Conservation (phyloP, 2,797 vertebrate species). For the Sebastolobus altivelis region DNA sequence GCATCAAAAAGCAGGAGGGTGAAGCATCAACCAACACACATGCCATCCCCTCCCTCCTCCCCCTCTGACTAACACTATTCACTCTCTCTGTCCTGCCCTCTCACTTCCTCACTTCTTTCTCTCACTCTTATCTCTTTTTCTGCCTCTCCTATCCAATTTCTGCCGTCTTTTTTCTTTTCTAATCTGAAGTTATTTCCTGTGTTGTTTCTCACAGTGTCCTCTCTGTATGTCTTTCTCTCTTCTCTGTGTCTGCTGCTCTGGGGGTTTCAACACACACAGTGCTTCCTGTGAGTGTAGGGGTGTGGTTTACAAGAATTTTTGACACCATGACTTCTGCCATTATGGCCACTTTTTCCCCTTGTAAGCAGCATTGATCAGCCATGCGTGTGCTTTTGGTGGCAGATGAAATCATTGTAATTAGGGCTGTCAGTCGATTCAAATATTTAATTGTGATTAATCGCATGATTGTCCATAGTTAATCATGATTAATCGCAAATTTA, state of each 20-base stretch:
- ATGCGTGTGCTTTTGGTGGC: background rate
- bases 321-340: constrained; percentile 61
- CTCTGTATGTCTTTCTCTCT: background rate
- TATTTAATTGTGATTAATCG: no score
- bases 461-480: no score
- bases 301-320: constrained; percentile 64
- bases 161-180: background rate
- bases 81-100: background rate
- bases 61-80: background rate
- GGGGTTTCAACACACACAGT: constrained; percentile 28
- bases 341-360: background rate
- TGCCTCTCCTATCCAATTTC: background rate
- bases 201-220: background rate
- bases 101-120: background rate
- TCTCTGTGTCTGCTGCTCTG: constrained; percentile 18
- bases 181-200: constrained; percentile 22
- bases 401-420: background rate
- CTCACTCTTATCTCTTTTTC: background rate
- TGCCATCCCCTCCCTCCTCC: constrained; percentile 6
- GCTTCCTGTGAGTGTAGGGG: constrained; percentile 70
- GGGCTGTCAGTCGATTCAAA: no score
- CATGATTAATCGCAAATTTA: no score
- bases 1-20: constrained; percentile 35
- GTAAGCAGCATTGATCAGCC: rapidly evolving
- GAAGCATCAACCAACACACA: constrained; percentile 41